Base-by-base conservation (phyloP, 1,140 invertebrate species). In the Drosophila parabipectinata region DNA sequence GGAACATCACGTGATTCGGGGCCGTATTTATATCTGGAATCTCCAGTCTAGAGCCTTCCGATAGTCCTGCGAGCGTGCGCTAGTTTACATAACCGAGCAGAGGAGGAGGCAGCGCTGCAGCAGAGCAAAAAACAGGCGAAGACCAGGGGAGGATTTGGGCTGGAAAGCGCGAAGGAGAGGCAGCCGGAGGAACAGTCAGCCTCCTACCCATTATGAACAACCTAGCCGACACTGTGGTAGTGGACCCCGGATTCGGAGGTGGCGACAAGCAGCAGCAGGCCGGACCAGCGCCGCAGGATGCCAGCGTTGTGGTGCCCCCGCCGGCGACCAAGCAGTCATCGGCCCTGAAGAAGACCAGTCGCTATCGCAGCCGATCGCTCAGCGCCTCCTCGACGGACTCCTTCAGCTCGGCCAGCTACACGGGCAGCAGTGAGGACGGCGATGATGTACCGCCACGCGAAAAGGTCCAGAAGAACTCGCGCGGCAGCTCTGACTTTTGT, bases 311-410 rank as follows among this genome's bases (percentile, higher is more conserved):
- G 68, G 91, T 85, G 2, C 87, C 85, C 0, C 83, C 83, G 12
- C 83, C 83, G 2, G 61, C 93, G 93, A 94, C 94, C 80, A 92
- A 88, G 75, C 82, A 87, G 61, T 95, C 96, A 7, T 95, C 96
- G 61, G 96, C 96, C 12, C 91, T 97, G 88, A 97, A 97, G 92
- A 97, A 97, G 88, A 95, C 97, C 10, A 96, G 95, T 72, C 93
- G 97, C 41, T 97, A 98, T 90, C 93, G 97, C 47, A 98, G 96
- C 92, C 94, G 97, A 44, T 98, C 97, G 0, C 93, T 98, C 4
- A 98, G 97, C 32, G 97, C 97, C n/a, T 98, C 97, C 14, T 98
- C 97, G 37, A 98, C 97, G 39, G 97, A 98, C 91, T 98, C 97
- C 28, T 98, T 98, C 92, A 98, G 97, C 91, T 98, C 97, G 95